Conservation (phyloP, 2,888 invertebrate genomes). For the Ophion ventricosus region DNA sequence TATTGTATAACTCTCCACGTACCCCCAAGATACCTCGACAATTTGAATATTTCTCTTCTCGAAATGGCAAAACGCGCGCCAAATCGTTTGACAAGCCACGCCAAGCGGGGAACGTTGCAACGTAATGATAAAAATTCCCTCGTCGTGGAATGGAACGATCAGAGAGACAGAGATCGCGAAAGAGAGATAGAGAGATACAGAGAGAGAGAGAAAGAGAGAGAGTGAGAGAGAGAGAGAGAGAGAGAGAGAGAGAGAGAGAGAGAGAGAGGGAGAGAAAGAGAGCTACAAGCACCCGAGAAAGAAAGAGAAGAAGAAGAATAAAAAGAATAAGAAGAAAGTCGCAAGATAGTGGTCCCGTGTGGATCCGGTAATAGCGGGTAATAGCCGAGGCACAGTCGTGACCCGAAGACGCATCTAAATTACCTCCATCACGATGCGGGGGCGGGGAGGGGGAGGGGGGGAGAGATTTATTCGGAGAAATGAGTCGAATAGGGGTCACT, state of each 20-base stretch:
- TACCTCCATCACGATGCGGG: slow-evolving; percentile 71
- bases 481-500: slow-evolving; percentile 10
- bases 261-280: slow-evolving; percentile 17
- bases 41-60: slow-evolving; percentile 50
- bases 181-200: too few species aligned
- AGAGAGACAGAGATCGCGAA: slow-evolving; percentile 52
- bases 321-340: slow-evolving; percentile 33
- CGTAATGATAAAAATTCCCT: slow-evolving; percentile 67
- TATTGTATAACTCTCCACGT: not conserved
- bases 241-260: slow-evolving; percentile 46
- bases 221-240: slow-evolving; percentile 20
- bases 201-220: slow-evolving; percentile 20
- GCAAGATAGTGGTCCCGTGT: slow-evolving; percentile 59
- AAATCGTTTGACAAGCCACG: slow-evolving; percentile 50
- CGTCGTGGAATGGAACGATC: slow-evolving; percentile 73
- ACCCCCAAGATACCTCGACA: slow-evolving; percentile 29
- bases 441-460: not conserved
- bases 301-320: slow-evolving; percentile 26
- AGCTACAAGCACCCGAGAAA: slow-evolving; percentile 25
- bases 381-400: slow-evolving; percentile 75
- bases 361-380: slow-evolving; percentile 78
- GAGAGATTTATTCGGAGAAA: slow-evolving; percentile 14
- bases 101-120: slow-evolving; percentile 65
- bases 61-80: slow-evolving; percentile 40
- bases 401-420: slow-evolving; percentile 79